phyloP scores from a whole-genome alignment of 2,888 invertebrate species.

The Meiosimyza platycephala region DNA sequence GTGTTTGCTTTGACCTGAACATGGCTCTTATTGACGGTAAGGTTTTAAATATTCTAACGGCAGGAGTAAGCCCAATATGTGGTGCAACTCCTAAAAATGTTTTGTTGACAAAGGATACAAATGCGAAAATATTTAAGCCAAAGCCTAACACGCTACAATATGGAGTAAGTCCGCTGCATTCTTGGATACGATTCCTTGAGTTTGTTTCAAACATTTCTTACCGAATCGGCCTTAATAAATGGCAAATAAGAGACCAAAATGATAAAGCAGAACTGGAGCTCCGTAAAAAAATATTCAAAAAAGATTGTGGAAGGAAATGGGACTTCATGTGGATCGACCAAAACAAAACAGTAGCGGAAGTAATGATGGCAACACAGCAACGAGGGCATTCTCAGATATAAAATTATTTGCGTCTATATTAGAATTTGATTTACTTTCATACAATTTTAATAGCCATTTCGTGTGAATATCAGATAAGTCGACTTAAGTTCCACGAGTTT shows the following conservation, averaged over 20 bases:
- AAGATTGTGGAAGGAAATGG: no score
- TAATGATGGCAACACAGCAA: constrained; percentile 39
- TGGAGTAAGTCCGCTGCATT: constrained; percentile 36
- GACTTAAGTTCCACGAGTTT: constrained; percentile 22
- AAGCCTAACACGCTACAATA: constrained; percentile 20
- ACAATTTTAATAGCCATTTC: constrained; percentile 6
- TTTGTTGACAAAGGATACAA: not conserved
- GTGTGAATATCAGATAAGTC: constrained; percentile 24
- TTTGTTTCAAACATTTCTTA: constrained; percentile 37
- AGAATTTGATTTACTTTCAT: not conserved
- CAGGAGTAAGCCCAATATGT: constrained; percentile 33
- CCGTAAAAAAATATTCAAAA: constrained; percentile 3
- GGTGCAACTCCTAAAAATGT: constrained; percentile 24
- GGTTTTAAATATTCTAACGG: constrained; percentile 24
- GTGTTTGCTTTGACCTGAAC: no score
- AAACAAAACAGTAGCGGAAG: constrained; percentile 36
- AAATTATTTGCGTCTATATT: constrained; percentile 27
- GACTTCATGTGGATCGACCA: constrained; percentile 36
- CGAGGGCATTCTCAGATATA: constrained; percentile 33
- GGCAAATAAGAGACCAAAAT: constrained; percentile 18
- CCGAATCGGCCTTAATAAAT: constrained; percentile 14
- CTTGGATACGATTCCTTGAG: constrained; percentile 35
- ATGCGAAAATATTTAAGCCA: constrained; percentile 18
- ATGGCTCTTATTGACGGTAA: not conserved
- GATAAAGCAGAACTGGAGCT: not conserved